Base-by-base conservation (phyloP, 2,113 vertebrate genomes). In the Promerops cafer region DNA sequence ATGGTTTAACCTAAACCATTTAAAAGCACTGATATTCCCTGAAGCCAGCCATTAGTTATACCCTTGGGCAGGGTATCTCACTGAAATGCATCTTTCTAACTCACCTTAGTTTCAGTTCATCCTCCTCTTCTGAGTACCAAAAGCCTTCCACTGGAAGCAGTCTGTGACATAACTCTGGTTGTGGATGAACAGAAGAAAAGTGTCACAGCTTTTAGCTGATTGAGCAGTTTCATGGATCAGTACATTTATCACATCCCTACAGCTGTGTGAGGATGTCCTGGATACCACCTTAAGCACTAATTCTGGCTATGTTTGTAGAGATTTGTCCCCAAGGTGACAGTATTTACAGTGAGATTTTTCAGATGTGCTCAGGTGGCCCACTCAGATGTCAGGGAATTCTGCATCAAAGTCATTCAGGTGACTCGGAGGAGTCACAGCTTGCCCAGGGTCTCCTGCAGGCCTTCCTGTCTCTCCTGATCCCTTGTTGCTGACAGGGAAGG, bases 121-220 rank as follows among this genome's bases (percentile, higher is more conserved):
- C 97, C 75, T 99, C 98, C 28, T 99, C 98, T 64, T 98, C 71
- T 97, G 95, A 26, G 94, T 97, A 75, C 96, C 96, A 96, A 97
- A 98, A 49, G 70, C 47, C 49, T 98, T 99, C 98, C 98, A 37
- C 27, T 52, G 37, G 53, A 60, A 86, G 53, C 17, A 37, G 44
- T n/a, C 45, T 60, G 45, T 27, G 53, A 33, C 63, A 59, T 68
- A 31, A 44, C 45, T 50, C 9, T 22, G 27, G 27, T 33, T 52
- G 44, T 50, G 33, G 18, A 60, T 44, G 27, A 87, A 21, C 16
- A 77, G 53, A 68, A 61, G 37, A 49, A 44, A 53, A 76, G 16
- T 1, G 4, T 44, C 19, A 39, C 7, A 79, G 70, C 45, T 75
- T 81, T 69, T 33, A 64, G 61, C 33, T 63, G 33, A 27, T 12